These are phyloP conservation scores for Podarcis muralis DNA, from an alignment of 2,113 vertebrate species.

Conservation along the genomic window DNA sequence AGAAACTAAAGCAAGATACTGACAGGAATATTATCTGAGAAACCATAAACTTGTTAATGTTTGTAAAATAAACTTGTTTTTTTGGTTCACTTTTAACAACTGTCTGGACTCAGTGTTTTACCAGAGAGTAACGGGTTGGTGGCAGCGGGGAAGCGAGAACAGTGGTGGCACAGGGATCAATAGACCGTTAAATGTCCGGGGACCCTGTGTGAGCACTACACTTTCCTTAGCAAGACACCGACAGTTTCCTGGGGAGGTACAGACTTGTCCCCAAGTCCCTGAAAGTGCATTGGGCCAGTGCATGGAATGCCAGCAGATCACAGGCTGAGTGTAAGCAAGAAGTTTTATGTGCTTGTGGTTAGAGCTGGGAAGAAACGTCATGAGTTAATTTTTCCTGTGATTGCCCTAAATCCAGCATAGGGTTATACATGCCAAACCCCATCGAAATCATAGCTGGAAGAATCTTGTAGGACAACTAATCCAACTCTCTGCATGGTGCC, in stretches of 20 bases:
- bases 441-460: background rate
- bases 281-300: background rate
- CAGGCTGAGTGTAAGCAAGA: background rate
- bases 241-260: background rate
- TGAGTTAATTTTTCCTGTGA: background rate
- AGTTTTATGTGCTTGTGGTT: background rate
- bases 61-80: too few species aligned
- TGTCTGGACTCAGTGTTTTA: too few species aligned
- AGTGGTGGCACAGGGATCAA: too few species aligned
- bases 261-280: background rate
- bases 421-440: background rate
- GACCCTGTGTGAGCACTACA: too few species aligned
- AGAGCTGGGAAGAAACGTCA: background rate
- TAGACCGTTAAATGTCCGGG: too few species aligned
- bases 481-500: background rate
- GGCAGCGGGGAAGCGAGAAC: too few species aligned
- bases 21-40: too few species aligned
- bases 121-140: too few species aligned
- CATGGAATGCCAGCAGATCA: background rate
- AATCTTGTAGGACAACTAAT: background rate
- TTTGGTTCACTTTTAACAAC: too few species aligned
- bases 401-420: background rate
- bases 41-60: too few species aligned
- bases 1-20: too few species aligned
- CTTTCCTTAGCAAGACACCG: too few species aligned